Evolutionary conservation across 2,888 invertebrate species (phyloP), one percentile per base, ranked within the genome.

Genomic region (Chymomyza fuscimana): DNA sequence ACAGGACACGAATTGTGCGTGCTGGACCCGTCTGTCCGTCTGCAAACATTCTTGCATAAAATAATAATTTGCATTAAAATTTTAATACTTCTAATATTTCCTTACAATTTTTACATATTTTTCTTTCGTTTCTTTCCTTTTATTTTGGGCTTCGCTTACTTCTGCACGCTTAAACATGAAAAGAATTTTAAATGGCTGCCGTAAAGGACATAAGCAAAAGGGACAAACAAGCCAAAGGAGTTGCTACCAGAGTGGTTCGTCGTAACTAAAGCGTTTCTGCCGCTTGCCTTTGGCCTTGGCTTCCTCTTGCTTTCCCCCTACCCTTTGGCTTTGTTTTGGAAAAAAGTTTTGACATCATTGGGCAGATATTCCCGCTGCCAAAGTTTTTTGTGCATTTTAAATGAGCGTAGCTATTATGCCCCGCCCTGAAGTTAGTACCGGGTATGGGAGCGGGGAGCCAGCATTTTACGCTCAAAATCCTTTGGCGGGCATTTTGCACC

Each of bases 21-120:
- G n/a, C 46, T 19, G 51, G 15, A 46, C 15, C 58, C 58, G 58
- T 19, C 25, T 58, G 58, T 19, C 54, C 54, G 22, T 54, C 51
- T 51, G 5, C 58, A 25, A 25, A 78, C 77, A 81, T 84, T 87
- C 88, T 84, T 86, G 88, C 82, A 86, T 86, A 82, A 86, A 87
- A 86, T 87, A 86, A 86, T 86, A 86, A 84, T 86, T 86, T 86
- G 84, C 86, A 84, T 87, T 84, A 87, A 79, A 86, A 82, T 82
- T 83, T 74, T 81, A 84, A 86, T 86, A 81, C 87, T 82, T 83
- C 71, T 86, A 88, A 85, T 87, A 85, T 87, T 82, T 86, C 72
- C 74, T 74, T 75, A 75, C 76, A 74, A 74, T 77, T 72, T 72
- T 78, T 73, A 59, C 67, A 65, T 76, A 40, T 77, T 70, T 67